Evolutionary conservation across 2,888 invertebrate species (phyloP).

Genomic region (Crocallis elinguaria): DNA sequence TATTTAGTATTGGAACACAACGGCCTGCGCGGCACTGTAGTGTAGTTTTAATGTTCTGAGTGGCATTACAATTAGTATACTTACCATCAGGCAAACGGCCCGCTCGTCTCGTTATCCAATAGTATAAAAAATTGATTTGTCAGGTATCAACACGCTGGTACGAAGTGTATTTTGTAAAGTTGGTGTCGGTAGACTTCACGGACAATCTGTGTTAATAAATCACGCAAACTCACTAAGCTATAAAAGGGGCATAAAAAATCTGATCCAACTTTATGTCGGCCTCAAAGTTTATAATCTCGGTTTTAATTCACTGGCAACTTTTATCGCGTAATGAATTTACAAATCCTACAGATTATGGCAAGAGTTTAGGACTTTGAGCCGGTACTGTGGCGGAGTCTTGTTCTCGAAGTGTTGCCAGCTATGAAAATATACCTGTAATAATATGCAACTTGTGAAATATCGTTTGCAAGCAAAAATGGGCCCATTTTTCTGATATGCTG

Average conservation of each 20-base stretch:
- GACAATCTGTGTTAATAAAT: constrained; percentile 20
- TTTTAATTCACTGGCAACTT: constrained; percentile 65
- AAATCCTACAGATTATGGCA: constrained; percentile 51
- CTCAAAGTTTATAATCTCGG: constrained; percentile 61
- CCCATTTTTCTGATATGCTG: too few species aligned
- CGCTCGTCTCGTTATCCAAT: too few species aligned
- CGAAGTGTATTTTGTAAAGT: background rate
- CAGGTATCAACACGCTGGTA: too few species aligned
- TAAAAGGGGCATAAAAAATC: constrained; percentile 45
- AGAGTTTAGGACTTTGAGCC: constrained; percentile 26
- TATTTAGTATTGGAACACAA: too few species aligned
- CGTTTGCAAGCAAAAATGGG: too few species aligned
- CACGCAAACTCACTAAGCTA: constrained; percentile 35
- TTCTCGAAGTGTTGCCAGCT: constrained; percentile 10
- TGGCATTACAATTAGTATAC: too few species aligned
- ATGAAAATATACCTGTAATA: background rate
- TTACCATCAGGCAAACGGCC: too few species aligned
- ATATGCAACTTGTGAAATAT: too few species aligned
- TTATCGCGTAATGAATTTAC: constrained; percentile 70
- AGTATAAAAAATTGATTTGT: too few species aligned
- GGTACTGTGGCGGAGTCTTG: constrained; percentile 7
- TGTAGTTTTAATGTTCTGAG: too few species aligned
- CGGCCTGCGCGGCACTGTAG: too few species aligned
- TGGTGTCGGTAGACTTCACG: background rate
- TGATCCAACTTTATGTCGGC: constrained; percentile 48